Conservation (phyloP, 2,888 invertebrate species). For the Drosophila kanekoi region DNA sequence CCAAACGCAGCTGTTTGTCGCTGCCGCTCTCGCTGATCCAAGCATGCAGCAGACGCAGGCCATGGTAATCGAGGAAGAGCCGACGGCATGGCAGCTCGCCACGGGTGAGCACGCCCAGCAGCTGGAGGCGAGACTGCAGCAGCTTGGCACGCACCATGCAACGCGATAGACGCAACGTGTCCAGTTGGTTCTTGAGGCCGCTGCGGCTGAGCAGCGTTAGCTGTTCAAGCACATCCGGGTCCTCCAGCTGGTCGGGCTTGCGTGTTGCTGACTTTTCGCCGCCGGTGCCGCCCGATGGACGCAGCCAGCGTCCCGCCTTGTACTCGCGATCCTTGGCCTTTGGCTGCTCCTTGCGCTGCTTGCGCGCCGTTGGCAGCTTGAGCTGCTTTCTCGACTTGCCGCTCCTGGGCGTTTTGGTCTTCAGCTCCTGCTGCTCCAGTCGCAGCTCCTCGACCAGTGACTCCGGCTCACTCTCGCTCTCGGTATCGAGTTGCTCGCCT, state of each 20-base stretch:
- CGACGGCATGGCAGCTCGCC: conserved; percentile 93
- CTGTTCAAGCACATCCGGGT: conserved; percentile 93
- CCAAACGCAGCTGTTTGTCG: conserved; percentile 87
- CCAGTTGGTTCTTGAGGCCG: conserved; percentile 94
- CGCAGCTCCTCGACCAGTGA: conserved; percentile 84
- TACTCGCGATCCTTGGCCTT: conserved; percentile 77
- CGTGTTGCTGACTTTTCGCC: conserved; percentile 30
- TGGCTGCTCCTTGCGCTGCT: conserved; percentile 55
- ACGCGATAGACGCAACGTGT: conserved; percentile 95
- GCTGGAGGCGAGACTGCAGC: conserved; percentile 89
- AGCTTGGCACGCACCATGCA: conserved; percentile 97
- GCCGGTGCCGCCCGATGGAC: conserved; percentile 36
- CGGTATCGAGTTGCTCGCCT: conserved; percentile 85
- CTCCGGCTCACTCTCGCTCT: conserved; percentile 88
- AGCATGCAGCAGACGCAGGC: conserved; percentile 94
- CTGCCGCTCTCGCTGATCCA: conserved; percentile 92
- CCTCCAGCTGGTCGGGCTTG: conserved; percentile 86
- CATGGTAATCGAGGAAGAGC: conserved; percentile 97
- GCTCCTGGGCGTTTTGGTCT: conserved; percentile 25
- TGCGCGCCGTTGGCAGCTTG: conserved; percentile 33
- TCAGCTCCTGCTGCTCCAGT: conserved; percentile 34
- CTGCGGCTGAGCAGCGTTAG: conserved; percentile 91
- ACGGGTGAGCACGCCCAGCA: conserved; percentile 92
- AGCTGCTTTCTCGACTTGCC: conserved; percentile 29
- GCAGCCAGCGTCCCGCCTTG: conserved; percentile 70